phyloP scores from a whole-genome alignment of 2,888 invertebrate genomes.

The Meiosimyza decipiens region DNA sequence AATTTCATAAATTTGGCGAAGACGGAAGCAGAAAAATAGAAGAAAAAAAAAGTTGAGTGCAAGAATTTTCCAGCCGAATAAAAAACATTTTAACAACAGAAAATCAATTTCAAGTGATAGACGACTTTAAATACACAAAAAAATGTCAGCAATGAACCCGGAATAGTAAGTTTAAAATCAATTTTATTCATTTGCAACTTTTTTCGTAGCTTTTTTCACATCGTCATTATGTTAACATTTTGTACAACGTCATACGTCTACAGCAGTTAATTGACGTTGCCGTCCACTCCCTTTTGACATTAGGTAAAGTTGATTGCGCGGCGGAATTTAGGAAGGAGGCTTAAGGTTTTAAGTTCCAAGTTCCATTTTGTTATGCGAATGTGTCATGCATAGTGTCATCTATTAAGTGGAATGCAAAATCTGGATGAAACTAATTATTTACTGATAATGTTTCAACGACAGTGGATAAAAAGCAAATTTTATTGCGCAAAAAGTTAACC shows the following conservation, averaged over 20 bases:
- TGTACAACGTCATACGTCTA: conserved; percentile 29
- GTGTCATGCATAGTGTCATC: too few relatives aligned
- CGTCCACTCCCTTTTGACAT: conserved; percentile 21
- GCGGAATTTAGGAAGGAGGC: too few relatives aligned
- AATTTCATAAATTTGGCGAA: conserved; percentile 35
- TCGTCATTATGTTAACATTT: conserved; percentile 16
- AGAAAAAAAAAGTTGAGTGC: conserved; percentile 37
- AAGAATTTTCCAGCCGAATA: conserved; percentile 35
- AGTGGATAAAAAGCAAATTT: too few relatives aligned
- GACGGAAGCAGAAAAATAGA: conserved; percentile 38
- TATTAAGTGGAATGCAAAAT: too few relatives aligned
- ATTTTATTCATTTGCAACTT: conserved; percentile 6
- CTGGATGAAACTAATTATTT: too few relatives aligned
- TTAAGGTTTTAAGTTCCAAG: too few relatives aligned
- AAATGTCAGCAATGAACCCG: conserved; percentile 77
- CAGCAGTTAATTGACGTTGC: too few relatives aligned
- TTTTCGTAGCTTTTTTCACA: background rate
- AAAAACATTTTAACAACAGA: background rate
- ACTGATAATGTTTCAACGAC: too few relatives aligned
- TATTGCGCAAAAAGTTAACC: too few relatives aligned
- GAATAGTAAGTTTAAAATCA: conserved; percentile 76
- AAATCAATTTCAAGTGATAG: conserved; percentile 29
- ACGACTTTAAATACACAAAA: conserved; percentile 35
- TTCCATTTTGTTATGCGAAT: too few relatives aligned
- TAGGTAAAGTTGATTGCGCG: too few relatives aligned